Evolutionary conservation across 2,113 vertebrate species (phyloP).

Genomic region (Sebastes schlegelii): DNA sequence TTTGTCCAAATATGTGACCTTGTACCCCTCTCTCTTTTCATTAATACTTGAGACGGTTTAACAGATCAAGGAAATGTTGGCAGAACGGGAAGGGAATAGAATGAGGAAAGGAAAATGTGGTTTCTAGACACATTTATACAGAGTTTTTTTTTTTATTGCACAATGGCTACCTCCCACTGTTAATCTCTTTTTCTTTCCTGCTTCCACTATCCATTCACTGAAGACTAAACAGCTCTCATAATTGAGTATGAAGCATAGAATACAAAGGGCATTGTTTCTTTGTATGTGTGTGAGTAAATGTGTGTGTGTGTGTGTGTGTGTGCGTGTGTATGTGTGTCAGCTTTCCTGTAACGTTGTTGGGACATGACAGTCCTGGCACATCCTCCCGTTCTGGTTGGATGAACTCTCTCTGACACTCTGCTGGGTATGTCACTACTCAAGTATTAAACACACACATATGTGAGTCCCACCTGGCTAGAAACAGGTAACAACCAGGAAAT

Average conservation of each 20-base stretch:
- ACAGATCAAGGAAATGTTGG: conserved; percentile 29
- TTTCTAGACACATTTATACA: conserved; percentile 27
- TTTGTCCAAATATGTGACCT: conserved; percentile 54
- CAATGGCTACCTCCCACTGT: not conserved
- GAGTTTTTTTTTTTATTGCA: not conserved
- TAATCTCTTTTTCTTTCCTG: conserved; percentile 9
- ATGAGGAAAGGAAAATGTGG: conserved; percentile 16
- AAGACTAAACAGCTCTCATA: conserved; percentile 13
- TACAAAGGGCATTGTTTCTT: conserved; percentile 59
- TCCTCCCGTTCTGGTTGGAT: conserved; percentile 67
- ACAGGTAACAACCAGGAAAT: conserved; percentile 62
- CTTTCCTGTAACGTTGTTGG: conserved; percentile 69
- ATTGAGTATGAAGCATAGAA: conserved; percentile 26
- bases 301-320: not conserved
- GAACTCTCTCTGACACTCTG: conserved; percentile 76
- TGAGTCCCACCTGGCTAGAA: conserved; percentile 37
- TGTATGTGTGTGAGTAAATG: not conserved
- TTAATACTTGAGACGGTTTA: conserved; percentile 4
- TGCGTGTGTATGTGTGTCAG: conserved; percentile 14
- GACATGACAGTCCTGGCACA: conserved; percentile 75
- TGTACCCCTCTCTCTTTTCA: conserved; percentile 11
- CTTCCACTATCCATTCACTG: conserved; percentile 14
- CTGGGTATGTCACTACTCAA: conserved; percentile 55
- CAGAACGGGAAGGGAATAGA: conserved; percentile 3
- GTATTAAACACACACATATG: conserved; percentile 12